Percentiles rank a stretch among this genome's conserved stretches.
phyloP scores from a whole-genome alignment of 1,140 invertebrate species.

The Macrocentrus cingulum region DNA sequence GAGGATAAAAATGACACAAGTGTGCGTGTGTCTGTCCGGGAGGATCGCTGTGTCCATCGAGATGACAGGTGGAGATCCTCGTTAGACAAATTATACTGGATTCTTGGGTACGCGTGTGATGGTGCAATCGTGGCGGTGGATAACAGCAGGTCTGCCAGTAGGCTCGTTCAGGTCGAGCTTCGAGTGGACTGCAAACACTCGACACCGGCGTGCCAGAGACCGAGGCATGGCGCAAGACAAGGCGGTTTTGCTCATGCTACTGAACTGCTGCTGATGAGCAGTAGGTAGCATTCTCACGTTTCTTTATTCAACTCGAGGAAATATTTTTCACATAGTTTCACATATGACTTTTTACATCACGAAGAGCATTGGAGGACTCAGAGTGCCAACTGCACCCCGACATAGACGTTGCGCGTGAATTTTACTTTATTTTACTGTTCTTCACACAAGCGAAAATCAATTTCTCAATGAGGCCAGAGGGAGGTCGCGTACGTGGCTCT shows the following conservation, averaged over 20 bases:
- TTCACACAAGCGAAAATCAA: slow-evolving; percentile 31
- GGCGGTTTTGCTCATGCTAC: slow-evolving; percentile 23
- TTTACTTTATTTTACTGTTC: slow-evolving; percentile 22
- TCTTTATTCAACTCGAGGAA: background rate
- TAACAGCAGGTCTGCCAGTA: slow-evolving; percentile 15
- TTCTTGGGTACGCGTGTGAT: slow-evolving; percentile 33
- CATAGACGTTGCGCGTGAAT: background rate
- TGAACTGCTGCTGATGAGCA: slow-evolving; percentile 22
- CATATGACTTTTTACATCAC: no score
- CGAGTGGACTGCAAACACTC: slow-evolving; percentile 52
- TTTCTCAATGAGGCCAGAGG: slow-evolving; percentile 30
- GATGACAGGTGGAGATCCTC: slow-evolving; percentile 47
- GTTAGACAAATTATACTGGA: slow-evolving; percentile 49
- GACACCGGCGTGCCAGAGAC: slow-evolving; percentile 23
- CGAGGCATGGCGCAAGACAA: slow-evolving; percentile 27
- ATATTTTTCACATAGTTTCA: no score
- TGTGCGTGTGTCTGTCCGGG: slow-evolving; percentile 37
- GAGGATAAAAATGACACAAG: slow-evolving; percentile 6
- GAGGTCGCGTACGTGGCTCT: slow-evolving; percentile 39
- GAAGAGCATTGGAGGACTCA: no score
- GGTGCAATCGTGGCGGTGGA: slow-evolving; percentile 21
- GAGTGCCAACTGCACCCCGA: no score
- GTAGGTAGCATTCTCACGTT: background rate
- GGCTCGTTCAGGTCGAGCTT: slow-evolving; percentile 46
- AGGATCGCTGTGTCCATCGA: slow-evolving; percentile 30